These are phyloP conservation scores for Notamacropus eugenii DNA, from an alignment of 2,797 vertebrate genomes.

Conservation along the genomic window DNA sequence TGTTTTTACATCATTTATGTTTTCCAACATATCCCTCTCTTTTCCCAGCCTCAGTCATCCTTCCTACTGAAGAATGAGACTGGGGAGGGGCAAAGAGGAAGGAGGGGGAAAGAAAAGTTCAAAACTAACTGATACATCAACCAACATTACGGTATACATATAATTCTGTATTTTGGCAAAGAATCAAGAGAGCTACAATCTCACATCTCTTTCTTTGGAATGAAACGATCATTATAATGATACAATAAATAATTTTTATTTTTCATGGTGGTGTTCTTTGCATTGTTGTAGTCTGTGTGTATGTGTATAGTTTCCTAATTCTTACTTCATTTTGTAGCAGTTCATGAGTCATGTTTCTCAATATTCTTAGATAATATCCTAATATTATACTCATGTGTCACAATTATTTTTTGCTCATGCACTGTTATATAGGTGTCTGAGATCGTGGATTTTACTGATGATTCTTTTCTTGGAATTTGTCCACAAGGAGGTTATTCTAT, in stretches of 20 bases:
- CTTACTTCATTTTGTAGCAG: neutral
- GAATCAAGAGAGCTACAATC: neutral
- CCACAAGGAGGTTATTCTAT: neutral
- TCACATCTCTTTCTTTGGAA: neutral
- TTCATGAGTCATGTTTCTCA: neutral
- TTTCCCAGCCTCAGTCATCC: neutral
- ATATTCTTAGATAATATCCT: neutral
- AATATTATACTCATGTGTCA: neutral
- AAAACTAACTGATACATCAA: neutral
- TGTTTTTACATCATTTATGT: neutral
- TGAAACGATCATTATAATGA: neutral
- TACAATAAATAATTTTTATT: neutral
- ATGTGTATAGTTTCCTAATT: neutral
- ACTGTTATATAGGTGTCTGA: neutral
- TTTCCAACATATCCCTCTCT: neutral
- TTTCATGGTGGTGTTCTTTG: neutral
- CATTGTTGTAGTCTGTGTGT: neutral
- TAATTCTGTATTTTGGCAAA: neutral
- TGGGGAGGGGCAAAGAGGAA: neutral
- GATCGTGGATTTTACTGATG: neutral
- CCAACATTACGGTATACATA: neutral
- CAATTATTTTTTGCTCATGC: neutral
- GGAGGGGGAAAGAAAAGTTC: neutral
- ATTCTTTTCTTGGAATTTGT: neutral
- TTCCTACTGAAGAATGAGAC: neutral